Base-by-base conservation (phyloP, 2,797 vertebrate species). In the Cirrhinus molitorella region DNA sequence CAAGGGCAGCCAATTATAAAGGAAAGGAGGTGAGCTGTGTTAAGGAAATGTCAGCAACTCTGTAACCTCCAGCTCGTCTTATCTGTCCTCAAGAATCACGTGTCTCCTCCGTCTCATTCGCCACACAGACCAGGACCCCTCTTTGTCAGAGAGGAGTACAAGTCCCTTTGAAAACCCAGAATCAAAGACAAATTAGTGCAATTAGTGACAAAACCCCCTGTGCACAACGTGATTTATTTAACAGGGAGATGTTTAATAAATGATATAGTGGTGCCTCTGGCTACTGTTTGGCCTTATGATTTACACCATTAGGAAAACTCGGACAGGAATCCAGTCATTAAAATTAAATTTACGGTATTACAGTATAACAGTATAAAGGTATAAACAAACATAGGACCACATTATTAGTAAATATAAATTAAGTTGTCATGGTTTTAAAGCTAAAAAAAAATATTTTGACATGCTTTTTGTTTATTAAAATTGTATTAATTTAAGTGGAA, bases 31-130 rank as follows among this genome's bases (percentile, higher is more conserved):
- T 88, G 87, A 87, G 89, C 85, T 55, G 89, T 84, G 89, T 91
- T 83, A 90, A 91, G 88, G 81, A 93, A 93, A 94, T 93, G 92
- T 94, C 92, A 94, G 92, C 93, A 93, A 92, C 93, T 93, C 89
- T 73, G 88, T 90, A 92, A 93, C 92, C 91, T 92, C 89, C 77
- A 85, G 57, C 85, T 79, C 70, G 79, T 89, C 90, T 94, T 94
- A 93, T 94, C 92, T 83, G 79, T 89, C 87, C 87, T 87, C 85
- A 61, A 91, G 89, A 90, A 85, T 83, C 87, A 89, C 85, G 85
- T 73, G 88, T 89, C 79, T 79, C 59, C 28, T 85, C 53, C 21
- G 85, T 89, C 77, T 79, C 61, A 17, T 85, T 75, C 66, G 25
- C 31, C 23, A 67, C 81, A 57, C 63, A 31, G 14, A 11, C 65